phyloP scores from a whole-genome alignment of 2,888 invertebrate species.

The Microlaimidae sp. region DNA sequence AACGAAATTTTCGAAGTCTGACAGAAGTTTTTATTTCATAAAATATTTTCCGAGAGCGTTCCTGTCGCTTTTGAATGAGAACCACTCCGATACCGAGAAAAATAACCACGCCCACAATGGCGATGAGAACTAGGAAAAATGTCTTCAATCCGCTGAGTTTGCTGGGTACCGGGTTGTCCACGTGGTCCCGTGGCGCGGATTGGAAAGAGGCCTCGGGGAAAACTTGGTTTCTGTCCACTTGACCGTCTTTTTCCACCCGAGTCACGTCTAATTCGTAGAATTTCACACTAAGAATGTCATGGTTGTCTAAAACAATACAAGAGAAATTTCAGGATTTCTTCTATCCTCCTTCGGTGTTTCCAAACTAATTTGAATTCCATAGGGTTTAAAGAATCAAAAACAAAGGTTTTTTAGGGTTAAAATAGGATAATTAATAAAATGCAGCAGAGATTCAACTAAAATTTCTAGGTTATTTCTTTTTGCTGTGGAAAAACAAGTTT shows the following conservation, averaged over 20 bases:
- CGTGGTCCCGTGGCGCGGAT: conserved; percentile 73
- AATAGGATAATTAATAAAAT: too few relatives aligned
- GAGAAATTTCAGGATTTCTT: too few relatives aligned
- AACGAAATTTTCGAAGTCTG: too few relatives aligned
- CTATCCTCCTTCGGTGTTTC: conserved; percentile 13
- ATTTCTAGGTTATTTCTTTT: too few relatives aligned
- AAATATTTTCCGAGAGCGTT: conserved; percentile 70
- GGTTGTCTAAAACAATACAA: conserved; percentile 56
- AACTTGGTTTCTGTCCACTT: conserved; percentile 56
- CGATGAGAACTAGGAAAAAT: conserved; percentile 57
- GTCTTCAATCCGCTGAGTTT: conserved; percentile 78
- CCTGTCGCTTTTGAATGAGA: conserved; percentile 78
- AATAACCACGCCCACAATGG: conserved; percentile 62
- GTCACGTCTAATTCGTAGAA: conserved; percentile 73
- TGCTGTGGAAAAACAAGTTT: too few relatives aligned
- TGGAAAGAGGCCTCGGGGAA: conserved; percentile 71
- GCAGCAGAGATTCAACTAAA: too few relatives aligned
- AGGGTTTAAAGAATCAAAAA: too few relatives aligned
- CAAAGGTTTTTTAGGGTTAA: too few relatives aligned
- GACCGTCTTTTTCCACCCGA: conserved; percentile 31
- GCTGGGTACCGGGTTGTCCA: conserved; percentile 66
- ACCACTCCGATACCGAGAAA: conserved; percentile 71
- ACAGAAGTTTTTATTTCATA: too few relatives aligned
- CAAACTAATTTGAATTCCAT: not conserved
- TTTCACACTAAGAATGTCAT: conserved; percentile 77